These are phyloP conservation scores for Drosophila murphyi DNA, from an alignment of 1,140 invertebrate genomes.

Conservation along the genomic window DNA sequence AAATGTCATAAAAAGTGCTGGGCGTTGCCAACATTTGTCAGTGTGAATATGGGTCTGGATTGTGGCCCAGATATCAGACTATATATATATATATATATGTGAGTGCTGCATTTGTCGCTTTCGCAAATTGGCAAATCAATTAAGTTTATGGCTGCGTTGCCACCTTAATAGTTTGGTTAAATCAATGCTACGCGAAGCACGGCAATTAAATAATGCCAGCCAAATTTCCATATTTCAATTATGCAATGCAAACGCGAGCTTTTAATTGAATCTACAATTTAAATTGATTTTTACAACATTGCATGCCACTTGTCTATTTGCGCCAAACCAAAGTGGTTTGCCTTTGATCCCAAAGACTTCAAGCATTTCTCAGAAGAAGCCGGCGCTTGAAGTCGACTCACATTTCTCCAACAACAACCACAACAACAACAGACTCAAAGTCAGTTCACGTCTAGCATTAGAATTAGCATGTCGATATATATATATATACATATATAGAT, in stretches of 20 bases:
- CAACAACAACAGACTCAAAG: neutral
- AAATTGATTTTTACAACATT: slow-evolving; percentile 36
- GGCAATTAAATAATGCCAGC: slow-evolving; percentile 61
- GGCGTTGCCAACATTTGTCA: slow-evolving; percentile 72
- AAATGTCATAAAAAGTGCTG: slow-evolving; percentile 32
- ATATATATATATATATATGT: neutral
- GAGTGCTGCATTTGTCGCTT: slow-evolving; percentile 24
- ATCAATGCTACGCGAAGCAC: slow-evolving; percentile 60
- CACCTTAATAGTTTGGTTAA: slow-evolving; percentile 63
- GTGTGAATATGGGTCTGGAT: neutral
- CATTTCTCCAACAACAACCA: slow-evolving; percentile 29
- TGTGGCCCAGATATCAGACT: too few species aligned
- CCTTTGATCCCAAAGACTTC: slow-evolving; percentile 11
- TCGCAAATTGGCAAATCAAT: slow-evolving; percentile 71
- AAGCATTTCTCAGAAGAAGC: slow-evolving; percentile 57
- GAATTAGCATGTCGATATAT: slow-evolving; percentile 25
- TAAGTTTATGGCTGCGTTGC: slow-evolving; percentile 71
- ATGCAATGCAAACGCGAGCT: slow-evolving; percentile 46
- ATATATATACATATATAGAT: too few species aligned
- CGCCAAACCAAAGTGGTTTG: too few species aligned
- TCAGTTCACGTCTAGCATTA: slow-evolving; percentile 35
- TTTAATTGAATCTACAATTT: slow-evolving; percentile 41
- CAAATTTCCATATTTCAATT: slow-evolving; percentile 69
- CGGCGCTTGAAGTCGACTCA: slow-evolving; percentile 53
- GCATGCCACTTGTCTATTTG: slow-evolving; percentile 25